Conservation (phyloP, 30 jellyfish, hydroid and myxozoan species). For the Cassiopea andromeda region DNA sequence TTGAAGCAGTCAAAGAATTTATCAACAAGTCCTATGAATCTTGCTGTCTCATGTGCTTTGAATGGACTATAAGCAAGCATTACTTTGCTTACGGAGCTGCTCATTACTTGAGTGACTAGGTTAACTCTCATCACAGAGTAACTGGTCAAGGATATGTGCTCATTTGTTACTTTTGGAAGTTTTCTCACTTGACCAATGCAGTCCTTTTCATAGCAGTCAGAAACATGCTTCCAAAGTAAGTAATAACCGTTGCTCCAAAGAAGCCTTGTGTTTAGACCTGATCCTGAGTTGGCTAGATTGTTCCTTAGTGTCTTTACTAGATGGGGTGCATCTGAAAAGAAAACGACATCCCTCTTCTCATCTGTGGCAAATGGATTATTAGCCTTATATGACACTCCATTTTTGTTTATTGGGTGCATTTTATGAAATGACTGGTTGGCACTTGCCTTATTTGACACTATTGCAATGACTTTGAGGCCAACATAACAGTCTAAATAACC, state of each 20-base stretch:
- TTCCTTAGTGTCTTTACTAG: constrained; percentile 42
- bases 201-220: constrained; percentile 34
- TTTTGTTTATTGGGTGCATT: constrained; percentile 21
- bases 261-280: constrained; percentile 22
- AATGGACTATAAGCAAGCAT: constrained; percentile 11
- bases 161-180: constrained; percentile 51
- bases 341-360: constrained; percentile 32
- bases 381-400: constrained; percentile 27
- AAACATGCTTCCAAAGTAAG: constrained; percentile 33
- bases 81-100: constrained; percentile 16
- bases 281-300: constrained; percentile 52
- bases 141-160: constrained; percentile 34
- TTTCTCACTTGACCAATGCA: constrained; percentile 32
- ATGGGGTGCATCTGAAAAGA: constrained; percentile 58
- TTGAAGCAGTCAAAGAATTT: constrained; percentile 33
- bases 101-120: constrained; percentile 41
- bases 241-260: constrained; percentile 35
- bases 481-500: too few species aligned
- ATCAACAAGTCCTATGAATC: constrained; percentile 36
- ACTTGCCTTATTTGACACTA: constrained; percentile 53
- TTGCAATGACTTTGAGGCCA: too few species aligned
- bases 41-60: constrained; percentile 20
- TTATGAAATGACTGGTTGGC: constrained; percentile 44
- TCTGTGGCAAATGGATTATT: constrained; percentile 33
- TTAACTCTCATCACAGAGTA: constrained; percentile 43